Percentiles rank a stretch among this genome's conserved stretches.
These are phyloP conservation scores for Phenganax subtilis DNA, from an alignment of 92 coral and sea anemone species.

Conservation along the genomic window DNA sequence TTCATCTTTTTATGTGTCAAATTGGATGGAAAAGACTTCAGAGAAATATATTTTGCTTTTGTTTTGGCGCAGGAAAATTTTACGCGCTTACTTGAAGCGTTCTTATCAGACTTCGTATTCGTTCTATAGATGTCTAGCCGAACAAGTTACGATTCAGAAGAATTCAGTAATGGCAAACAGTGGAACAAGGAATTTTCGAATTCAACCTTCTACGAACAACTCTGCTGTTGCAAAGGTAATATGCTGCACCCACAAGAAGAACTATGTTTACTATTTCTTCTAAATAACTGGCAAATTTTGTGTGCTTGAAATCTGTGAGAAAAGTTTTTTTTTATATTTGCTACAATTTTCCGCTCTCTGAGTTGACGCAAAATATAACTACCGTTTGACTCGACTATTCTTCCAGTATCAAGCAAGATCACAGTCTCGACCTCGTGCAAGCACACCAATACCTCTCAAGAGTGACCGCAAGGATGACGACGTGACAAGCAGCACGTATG, in stretches of 20 bases:
- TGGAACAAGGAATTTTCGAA: constrained; percentile 63
- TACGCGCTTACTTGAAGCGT: not conserved
- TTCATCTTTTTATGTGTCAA: too few species aligned
- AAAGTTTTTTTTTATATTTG: too few species aligned
- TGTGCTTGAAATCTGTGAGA: too few species aligned
- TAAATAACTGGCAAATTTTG: too few species aligned
- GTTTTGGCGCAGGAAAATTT: too few species aligned
- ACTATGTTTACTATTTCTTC: too few species aligned
- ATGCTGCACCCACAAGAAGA: not conserved
- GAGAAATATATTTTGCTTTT: not conserved
- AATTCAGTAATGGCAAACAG: constrained; percentile 59
- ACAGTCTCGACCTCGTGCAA: constrained; percentile 13
- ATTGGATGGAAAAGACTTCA: too few species aligned
- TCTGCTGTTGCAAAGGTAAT: constrained; percentile 65
- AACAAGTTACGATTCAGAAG: constrained; percentile 28
- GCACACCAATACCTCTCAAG: constrained; percentile 30
- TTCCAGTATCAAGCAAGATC: constrained; percentile 25
- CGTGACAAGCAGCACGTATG: not conserved
- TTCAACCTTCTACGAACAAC: constrained; percentile 77
- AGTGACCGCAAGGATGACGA: constrained; percentile 10
- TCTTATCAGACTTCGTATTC: not conserved
- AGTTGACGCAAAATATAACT: too few species aligned
- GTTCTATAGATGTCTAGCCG: not conserved
- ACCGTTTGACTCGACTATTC: not conserved
- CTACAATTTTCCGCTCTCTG: too few species aligned